Evolutionary conservation across 1,140 invertebrate genomes (phyloP).

Genomic region (Scaptomyza pallida): DNA sequence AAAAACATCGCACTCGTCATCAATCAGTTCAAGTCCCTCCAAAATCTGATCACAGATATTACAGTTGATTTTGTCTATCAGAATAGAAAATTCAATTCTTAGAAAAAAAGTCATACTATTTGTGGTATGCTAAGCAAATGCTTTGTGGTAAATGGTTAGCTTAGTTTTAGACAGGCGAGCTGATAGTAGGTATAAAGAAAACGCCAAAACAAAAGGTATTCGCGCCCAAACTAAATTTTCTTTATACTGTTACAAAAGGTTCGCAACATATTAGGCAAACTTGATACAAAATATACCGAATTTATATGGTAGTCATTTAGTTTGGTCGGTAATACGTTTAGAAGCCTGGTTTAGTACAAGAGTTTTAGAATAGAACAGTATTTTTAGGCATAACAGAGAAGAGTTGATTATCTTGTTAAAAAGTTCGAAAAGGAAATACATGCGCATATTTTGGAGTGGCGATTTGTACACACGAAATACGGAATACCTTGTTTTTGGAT

Average conservation of each 20-base stretch:
- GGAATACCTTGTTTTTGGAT: conserved; percentile 83
- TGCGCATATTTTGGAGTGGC: conserved; percentile 28
- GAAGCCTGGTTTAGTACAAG: conserved; percentile 60
- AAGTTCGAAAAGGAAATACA: conserved; percentile 33
- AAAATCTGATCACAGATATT: conserved; percentile 96
- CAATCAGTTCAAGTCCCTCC: conserved; percentile 94
- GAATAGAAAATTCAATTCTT: conserved; percentile 1
- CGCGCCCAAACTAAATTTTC: conserved; percentile 81
- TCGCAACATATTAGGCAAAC: conserved; percentile 16
- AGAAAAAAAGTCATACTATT: conserved; percentile 10
- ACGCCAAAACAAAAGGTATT: conserved; percentile 83
- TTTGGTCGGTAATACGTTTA: conserved; percentile 75
- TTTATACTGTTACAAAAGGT: conserved; percentile 20
- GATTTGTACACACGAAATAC: conserved; percentile 43
- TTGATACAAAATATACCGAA: not conserved
- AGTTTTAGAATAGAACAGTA: conserved; percentile 24
- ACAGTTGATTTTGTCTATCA: conserved; percentile 94
- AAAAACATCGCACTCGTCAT: conserved; percentile 96
- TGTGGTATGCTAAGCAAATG: conserved; percentile 32
- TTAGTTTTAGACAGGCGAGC: conserved; percentile 47
- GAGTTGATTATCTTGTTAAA: conserved; percentile 44
- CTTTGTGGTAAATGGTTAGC: conserved; percentile 32
- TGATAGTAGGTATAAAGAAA: conserved; percentile 56
- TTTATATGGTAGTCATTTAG: conserved; percentile 49
- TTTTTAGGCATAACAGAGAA: conserved; percentile 22